Evolutionary conservation across 2,797 vertebrate species (phyloP).

Genomic region (Sciurus carolinensis): DNA sequence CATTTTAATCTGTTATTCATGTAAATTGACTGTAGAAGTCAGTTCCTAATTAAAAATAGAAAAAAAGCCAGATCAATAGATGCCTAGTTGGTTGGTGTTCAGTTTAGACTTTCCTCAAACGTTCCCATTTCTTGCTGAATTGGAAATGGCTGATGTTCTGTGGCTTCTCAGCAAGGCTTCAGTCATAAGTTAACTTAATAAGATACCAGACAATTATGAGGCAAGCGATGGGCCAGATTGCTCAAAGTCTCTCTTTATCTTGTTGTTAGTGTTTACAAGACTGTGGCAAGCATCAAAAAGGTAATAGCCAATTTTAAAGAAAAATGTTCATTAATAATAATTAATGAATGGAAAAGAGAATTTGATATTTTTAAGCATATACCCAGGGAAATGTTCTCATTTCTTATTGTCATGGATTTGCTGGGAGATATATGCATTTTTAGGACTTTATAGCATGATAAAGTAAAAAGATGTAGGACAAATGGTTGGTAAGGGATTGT

Average conservation of each 20-base stretch:
- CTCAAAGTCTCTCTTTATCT: slow-evolving; percentile 75
- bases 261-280: slow-evolving; percentile 69
- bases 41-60: slow-evolving; percentile 87
- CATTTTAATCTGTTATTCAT: slow-evolving; percentile 77
- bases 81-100: slow-evolving; percentile 66
- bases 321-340: slow-evolving; percentile 10
- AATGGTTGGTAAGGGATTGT: slow-evolving; percentile 39
- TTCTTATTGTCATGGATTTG: slow-evolving; percentile 28
- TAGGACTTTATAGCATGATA: slow-evolving; percentile 44
- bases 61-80: slow-evolving; percentile 79
- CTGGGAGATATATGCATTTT: slow-evolving; percentile 59
- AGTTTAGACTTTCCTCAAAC: slow-evolving; percentile 60
- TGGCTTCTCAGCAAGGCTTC: slow-evolving; percentile 62
- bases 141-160: slow-evolving; percentile 61
- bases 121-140: slow-evolving; percentile 66
- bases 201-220: slow-evolving; percentile 75
- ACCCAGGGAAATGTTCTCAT: neutral
- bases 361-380: slow-evolving; percentile 55
- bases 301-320: slow-evolving; percentile 46
- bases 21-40: slow-evolving; percentile 83
- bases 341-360: neutral
- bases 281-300: slow-evolving; percentile 13
- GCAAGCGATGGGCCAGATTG: slow-evolving; percentile 58
- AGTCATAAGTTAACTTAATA: slow-evolving; percentile 78
- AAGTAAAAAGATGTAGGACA: slow-evolving; percentile 58